Percentiles rank a stretch among this genome's conserved stretches.
Conservation (phyloP, 2,888 invertebrate genomes). For the Blomia tropicalis region DNA sequence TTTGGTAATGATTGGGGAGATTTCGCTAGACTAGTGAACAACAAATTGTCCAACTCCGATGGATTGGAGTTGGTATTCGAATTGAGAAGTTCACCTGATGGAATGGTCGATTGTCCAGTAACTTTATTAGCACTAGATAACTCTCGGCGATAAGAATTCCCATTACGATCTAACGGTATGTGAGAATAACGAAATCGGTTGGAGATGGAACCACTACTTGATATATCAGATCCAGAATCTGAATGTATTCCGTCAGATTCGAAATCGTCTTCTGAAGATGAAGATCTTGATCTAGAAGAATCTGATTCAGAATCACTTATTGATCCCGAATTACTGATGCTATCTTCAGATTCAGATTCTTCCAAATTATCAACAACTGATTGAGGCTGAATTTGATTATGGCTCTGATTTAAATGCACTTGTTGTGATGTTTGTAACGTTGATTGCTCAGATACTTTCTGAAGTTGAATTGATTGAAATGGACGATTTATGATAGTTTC, state of each 20-base stretch:
- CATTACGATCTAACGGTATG: too few species aligned
- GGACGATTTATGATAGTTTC: not conserved
- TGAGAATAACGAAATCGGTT: not conserved
- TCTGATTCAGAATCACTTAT: not conserved
- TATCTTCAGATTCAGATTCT: not conserved
- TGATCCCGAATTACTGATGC: not conserved
- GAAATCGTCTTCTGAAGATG: not conserved
- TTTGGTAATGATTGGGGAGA: not conserved
- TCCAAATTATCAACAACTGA: not conserved
- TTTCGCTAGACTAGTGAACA: constrained; percentile 13
- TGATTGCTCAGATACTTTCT: not conserved
- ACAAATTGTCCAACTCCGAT: too few species aligned
- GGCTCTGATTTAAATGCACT: not conserved
- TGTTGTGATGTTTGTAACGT: not conserved
- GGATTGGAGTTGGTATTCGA: not conserved
- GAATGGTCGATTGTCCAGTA: not conserved
- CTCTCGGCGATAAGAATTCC: too few species aligned
- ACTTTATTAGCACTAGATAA: not conserved
- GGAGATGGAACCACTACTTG: not conserved
- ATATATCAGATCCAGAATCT: not conserved
- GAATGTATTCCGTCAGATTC: not conserved
- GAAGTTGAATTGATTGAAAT: not conserved
- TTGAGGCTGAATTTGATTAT: not conserved
- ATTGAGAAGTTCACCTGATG: not conserved
- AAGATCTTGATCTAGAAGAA: not conserved